These are phyloP conservation scores for Clavelina lepadiformis DNA, from an alignment of 23 tunicate species.

Conservation along the genomic window DNA sequence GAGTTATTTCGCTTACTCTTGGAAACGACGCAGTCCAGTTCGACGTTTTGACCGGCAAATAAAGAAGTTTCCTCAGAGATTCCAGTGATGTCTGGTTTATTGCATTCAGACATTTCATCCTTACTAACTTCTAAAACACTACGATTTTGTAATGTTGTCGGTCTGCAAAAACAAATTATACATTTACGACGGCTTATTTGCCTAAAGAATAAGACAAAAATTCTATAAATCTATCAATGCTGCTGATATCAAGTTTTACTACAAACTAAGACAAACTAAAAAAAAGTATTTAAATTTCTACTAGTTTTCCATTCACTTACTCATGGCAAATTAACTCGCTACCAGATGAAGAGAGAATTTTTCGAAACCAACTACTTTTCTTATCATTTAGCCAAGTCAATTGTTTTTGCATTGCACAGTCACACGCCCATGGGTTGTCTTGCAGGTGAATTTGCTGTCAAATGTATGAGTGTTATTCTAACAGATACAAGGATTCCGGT, in stretches of 20 bases:
- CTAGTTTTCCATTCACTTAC: too few species aligned
- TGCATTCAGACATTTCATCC: conserved; percentile 35
- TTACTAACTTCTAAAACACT: not conserved
- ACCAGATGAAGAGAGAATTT: too few species aligned
- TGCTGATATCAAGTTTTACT: too few species aligned
- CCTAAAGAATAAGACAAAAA: not conserved
- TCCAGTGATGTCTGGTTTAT: conserved; percentile 58
- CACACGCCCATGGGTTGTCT: conserved; percentile 84
- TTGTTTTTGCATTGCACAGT: conserved; percentile 63
- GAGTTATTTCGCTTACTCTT: conserved; percentile 5
- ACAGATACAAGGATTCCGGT: too few species aligned
- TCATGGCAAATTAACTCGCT: too few species aligned
- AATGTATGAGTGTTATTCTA: too few species aligned
- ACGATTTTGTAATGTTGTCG: not conserved
- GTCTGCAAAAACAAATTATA: too few species aligned
- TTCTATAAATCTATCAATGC: too few species aligned
- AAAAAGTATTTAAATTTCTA: too few species aligned
- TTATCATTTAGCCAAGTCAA: conserved; percentile 32
- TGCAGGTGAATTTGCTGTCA: conserved; percentile 18
- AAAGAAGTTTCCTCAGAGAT: conserved; percentile 44
- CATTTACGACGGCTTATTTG: too few species aligned
- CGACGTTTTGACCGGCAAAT: conserved; percentile 22
- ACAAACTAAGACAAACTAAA: too few species aligned
- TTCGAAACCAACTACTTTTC: conserved; percentile 30
- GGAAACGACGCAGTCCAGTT: conserved; percentile 39